Evolutionary conservation across 2,797 vertebrate genomes (phyloP).

Genomic region (Gymnothorax reevesii): DNA sequence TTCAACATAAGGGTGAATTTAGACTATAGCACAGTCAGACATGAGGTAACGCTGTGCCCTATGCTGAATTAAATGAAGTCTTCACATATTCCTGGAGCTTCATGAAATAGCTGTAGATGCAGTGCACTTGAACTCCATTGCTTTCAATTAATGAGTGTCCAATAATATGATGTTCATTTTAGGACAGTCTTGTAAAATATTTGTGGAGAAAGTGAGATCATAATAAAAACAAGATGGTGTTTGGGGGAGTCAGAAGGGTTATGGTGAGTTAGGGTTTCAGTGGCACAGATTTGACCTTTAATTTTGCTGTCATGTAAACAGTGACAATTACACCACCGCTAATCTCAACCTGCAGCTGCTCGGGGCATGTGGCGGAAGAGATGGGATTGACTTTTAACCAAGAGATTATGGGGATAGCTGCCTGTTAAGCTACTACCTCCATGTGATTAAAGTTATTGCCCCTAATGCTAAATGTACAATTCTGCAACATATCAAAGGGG

Average conservation of each 20-base stretch:
- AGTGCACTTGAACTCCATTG: too few species aligned
- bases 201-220: neutral
- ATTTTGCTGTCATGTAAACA: neutral
- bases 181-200: too few species aligned
- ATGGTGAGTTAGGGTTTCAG: neutral
- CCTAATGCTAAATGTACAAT: neutral
- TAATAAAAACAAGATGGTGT: neutral
- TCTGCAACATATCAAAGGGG: neutral
- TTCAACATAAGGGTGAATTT: too few species aligned
- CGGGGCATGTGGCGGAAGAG: neutral
- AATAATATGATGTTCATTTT: too few species aligned
- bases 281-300: neutral
- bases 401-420: neutral
- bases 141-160: too few species aligned
- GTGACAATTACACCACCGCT: neutral
- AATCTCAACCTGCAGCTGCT: neutral
- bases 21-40: too few species aligned
- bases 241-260: neutral
- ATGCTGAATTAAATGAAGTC: too few species aligned
- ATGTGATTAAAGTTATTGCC: neutral
- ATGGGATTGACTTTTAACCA: neutral
- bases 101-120: too few species aligned
- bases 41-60: too few species aligned
- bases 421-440: neutral
- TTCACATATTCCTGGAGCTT: too few species aligned